Base-by-base conservation (phyloP, 1,140 invertebrate species). In the Bombyx mandarina region DNA sequence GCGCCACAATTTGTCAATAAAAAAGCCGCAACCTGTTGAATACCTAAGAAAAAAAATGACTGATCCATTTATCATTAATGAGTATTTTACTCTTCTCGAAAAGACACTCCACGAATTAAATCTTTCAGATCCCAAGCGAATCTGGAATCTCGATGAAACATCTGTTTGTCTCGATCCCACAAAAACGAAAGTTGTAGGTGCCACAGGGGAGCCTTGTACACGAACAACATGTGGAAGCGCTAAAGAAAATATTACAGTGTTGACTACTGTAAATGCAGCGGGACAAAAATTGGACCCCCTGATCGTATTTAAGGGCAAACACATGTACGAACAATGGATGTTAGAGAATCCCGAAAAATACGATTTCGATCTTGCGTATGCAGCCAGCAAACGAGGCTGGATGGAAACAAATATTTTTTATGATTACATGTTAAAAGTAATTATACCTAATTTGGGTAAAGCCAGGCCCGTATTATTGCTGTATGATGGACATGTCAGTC, bases 11-110 rank as follows among this genome's bases (percentile, higher is more conserved):
- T 53, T 86, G 2, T 75, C 73, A 2, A 54, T 77, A 9, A 83
- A 79, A 68, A 82, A 76, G 58, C 75, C 80, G 5, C 77, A 85
- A 71, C 55, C 57, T 55, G 73, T 82, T 48, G 73, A 82, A 68
- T 63, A 69, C 57, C 60, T 71, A 7, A 54, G 76, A 51, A 80
- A 75, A 67, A 79, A 54, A 55, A 63, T 65, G 8, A 54, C 55
- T 26, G 63, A 77, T 58, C 74, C 70, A 8, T 77, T 65, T 58
- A 59, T 75, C 4, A 51, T 73, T 18, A 59, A 60, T 50, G 53
- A 57, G 1, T 79, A 71, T 62, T 77, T 69, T 58, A 52, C 71
- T n/a, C 26, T 71, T 22, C 43, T 75, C 9, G 53, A 69, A 60
- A 45, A 62, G 22, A 65, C 63, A n/a, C 8, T 73, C 26, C 46